These are phyloP conservation scores for Teleopsis dalmanni DNA, from an alignment of 1,140 invertebrate species.

Conservation along the genomic window DNA sequence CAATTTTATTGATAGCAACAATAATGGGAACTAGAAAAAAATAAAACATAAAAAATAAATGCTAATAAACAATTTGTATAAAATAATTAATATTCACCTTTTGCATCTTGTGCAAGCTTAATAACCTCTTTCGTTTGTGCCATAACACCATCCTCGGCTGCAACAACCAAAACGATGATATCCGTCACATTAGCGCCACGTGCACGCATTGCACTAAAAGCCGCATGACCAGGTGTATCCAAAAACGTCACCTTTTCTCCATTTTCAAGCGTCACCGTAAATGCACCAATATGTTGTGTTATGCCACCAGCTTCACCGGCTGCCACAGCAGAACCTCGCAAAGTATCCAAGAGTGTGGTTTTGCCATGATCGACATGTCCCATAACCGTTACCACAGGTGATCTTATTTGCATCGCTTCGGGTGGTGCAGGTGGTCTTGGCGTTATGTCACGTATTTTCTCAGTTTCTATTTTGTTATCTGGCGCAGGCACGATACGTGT, in stretches of 20 bases:
- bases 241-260: slow-evolving; percentile 84
- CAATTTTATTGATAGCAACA: slow-evolving; percentile 99
- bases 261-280: slow-evolving; percentile 67
- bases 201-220: slow-evolving; percentile 84
- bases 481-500: slow-evolving; percentile 51
- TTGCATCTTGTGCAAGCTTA: slow-evolving; percentile 63
- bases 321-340: slow-evolving; percentile 81
- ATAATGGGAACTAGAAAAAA: slow-evolving; percentile 80
- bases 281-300: slow-evolving; percentile 99
- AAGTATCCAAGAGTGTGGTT: slow-evolving; percentile 89
- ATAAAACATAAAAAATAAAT: slow-evolving; percentile 9
- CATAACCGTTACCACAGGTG: slow-evolving; percentile 96
- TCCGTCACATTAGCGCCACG: slow-evolving; percentile 90
- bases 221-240: slow-evolving; percentile 99
- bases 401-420: slow-evolving; percentile 56
- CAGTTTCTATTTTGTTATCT: slow-evolving; percentile 21
- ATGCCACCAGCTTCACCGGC: slow-evolving; percentile 96
- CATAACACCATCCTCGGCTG: slow-evolving; percentile 98
- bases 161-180: slow-evolving; percentile 92
- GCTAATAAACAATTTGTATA: background rate
- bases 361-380: slow-evolving; percentile 99
- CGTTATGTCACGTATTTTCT: slow-evolving; percentile 46
- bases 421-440: slow-evolving; percentile 57
- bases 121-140: slow-evolving; percentile 87
- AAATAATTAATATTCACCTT: slow-evolving; percentile 46